Percentiles rank a stretch among this genome's conserved stretches.
phyloP scores from a whole-genome alignment of 2,888 invertebrate species.

The Hypomecis atomaria region DNA sequence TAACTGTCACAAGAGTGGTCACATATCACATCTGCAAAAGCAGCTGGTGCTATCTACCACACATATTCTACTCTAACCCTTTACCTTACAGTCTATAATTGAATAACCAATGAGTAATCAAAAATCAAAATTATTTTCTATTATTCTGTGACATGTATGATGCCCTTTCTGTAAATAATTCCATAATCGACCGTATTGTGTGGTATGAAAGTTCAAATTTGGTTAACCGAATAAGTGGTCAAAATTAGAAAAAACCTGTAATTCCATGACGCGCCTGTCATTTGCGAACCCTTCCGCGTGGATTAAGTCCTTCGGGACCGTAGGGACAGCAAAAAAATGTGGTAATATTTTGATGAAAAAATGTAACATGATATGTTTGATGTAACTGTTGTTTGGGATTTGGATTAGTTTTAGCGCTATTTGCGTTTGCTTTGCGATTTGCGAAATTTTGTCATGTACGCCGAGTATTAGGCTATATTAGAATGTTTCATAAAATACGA shows the following conservation, averaged over 20 bases:
- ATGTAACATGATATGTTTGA: conserved; percentile 42
- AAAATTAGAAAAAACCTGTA: conserved; percentile 51
- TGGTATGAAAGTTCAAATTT: conserved; percentile 11
- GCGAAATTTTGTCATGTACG: conserved; percentile 1
- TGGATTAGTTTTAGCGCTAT: conserved; percentile 27
- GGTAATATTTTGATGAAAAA: conserved; percentile 35
- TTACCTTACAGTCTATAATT: conserved; percentile 13
- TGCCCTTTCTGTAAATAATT: conserved; percentile 58
- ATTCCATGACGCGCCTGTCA: conserved; percentile 67
- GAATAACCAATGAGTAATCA: conserved; percentile 32
- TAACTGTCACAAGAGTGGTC: conserved; percentile 48
- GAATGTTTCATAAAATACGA: no score
- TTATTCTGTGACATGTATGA: conserved; percentile 64
- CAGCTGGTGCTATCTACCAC: conserved; percentile 42
- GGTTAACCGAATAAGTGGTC: conserved; percentile 26
- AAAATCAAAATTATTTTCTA: conserved; percentile 47
- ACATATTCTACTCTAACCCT: conserved; percentile 13
- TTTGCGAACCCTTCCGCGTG: conserved; percentile 76
- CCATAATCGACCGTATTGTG: not conserved
- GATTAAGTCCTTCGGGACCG: conserved; percentile 58
- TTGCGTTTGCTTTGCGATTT: conserved; percentile 27
- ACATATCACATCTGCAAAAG: conserved; percentile 49
- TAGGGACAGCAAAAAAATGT: conserved; percentile 55
- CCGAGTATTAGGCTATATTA: no score
- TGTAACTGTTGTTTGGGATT: conserved; percentile 48